Evolutionary conservation across 2,113 vertebrate species (phyloP), one percentile per base, ranked within the genome.

Genomic region (Dascyllus trimaculatus): DNA sequence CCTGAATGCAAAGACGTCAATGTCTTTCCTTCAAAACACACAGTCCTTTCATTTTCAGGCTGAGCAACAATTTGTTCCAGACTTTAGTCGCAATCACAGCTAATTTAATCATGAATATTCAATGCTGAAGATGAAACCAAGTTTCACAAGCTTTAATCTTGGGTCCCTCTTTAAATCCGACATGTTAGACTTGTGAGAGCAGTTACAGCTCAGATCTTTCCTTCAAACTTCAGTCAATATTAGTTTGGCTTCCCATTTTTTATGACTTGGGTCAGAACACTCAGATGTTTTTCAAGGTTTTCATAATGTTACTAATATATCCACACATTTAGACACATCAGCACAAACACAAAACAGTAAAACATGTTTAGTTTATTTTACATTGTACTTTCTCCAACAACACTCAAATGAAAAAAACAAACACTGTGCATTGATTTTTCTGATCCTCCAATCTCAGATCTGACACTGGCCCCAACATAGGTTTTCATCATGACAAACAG

Each of bases 331-430:
- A 43, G 9, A 84, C 11, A 51, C 22, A 29, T 4, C 21, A 29
- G 15, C 45, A 54, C 40, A 57, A 62, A 62, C 43, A 53, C 35
- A 79, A 54, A 79, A 54, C 67, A 60, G 3, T 56, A 72, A 87
- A 89, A 89, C 80, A 81, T 57, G 48, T 59, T 80, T 5, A 15
- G 29, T 88, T 88, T 86, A 86, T 88, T 89, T 81, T 64, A 86
- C 90, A 85, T 63, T 49, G 35, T 71, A 81, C 53, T 53, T 75
- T 53, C 17, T n/a, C 53, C 65, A 74, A 71, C 49, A 67, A 63
- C 38, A 77, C 32, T 70, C 8, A 80, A 52, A 21, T 49, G 13
- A 63, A 73, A 75, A 26, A 75, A 24, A 58, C 45, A 67, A 71
- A 38, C 22, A 43, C 26, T 14, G 45, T 18, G 25, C 21, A 46